Conservation (phyloP, 2,113 vertebrate species). For the Pantherophis guttatus region DNA sequence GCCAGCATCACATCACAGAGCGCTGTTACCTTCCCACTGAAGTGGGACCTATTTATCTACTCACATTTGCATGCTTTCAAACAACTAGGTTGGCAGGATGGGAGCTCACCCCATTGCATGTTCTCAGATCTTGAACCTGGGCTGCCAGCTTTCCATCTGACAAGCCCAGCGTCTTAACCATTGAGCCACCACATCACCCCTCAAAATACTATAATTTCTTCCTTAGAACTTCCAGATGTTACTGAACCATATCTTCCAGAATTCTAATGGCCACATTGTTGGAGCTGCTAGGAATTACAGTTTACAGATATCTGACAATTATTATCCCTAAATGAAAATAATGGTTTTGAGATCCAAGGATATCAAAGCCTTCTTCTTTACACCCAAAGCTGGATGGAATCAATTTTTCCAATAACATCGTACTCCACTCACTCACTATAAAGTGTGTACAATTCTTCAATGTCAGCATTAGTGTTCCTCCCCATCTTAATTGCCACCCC, state of each 20-base stretch:
- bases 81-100: neutral
- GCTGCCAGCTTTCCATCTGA: too few relatives aligned
- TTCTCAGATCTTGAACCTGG: neutral
- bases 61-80: neutral
- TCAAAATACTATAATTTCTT: neutral
- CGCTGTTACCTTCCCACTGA: neutral
- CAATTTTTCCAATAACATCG: neutral
- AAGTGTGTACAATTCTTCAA: neutral
- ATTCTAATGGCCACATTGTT: neutral
- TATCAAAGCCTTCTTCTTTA: neutral
- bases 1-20: neutral
- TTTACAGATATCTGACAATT: neutral
- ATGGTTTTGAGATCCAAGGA: neutral
- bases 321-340: neutral
- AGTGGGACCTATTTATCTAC: neutral
- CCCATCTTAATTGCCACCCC: neutral
- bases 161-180: neutral
- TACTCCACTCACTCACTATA: neutral
- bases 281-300: neutral
- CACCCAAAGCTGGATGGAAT: neutral
- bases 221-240: neutral
- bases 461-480: neutral
- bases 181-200: neutral
- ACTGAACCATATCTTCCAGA: neutral
- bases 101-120: neutral